A percentile compares a stretch with the other conserved stretches of the same genome.
These are phyloP conservation scores for Pterostichus niger DNA, from an alignment of 2,888 invertebrate genomes.

Conservation along the genomic window DNA sequence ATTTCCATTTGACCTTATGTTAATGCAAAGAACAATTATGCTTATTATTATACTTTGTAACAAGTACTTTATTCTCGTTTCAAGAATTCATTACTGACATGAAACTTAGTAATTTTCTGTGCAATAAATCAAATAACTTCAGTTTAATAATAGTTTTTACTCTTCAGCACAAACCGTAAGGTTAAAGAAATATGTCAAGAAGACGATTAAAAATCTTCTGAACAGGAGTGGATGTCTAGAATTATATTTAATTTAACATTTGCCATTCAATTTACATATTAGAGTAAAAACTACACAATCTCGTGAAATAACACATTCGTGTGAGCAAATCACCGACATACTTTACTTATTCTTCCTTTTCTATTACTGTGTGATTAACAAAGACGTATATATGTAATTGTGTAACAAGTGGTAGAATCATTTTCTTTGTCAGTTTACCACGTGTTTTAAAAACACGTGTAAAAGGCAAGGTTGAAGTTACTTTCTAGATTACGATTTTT, in stretches of 20 bases:
- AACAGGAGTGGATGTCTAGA: slow-evolving; percentile 13
- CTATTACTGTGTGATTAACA: not conserved
- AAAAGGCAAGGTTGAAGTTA: slow-evolving; percentile 27
- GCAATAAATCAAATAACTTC: slow-evolving; percentile 25
- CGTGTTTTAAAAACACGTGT: slow-evolving; percentile 27
- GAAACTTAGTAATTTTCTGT: slow-evolving; percentile 14
- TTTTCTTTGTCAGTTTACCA: not conserved
- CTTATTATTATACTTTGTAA: slow-evolving; percentile 10
- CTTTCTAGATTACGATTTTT: slow-evolving; percentile 55
- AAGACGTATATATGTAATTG: slow-evolving; percentile 12
- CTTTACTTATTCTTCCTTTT: slow-evolving; percentile 2
- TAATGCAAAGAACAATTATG: slow-evolving; percentile 10
- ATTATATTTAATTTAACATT: slow-evolving; percentile 56
- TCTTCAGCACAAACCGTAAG: slow-evolving; percentile 20
- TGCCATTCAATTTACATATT: slow-evolving; percentile 61
- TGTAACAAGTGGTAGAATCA: slow-evolving; percentile 15
- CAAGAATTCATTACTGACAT: slow-evolving; percentile 14
- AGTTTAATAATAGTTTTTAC: slow-evolving; percentile 34
- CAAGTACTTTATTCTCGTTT: not conserved
- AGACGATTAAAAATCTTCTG: slow-evolving; percentile 17
- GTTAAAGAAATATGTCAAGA: slow-evolving; percentile 38
- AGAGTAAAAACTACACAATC: slow-evolving; percentile 53
- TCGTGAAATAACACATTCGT: slow-evolving; percentile 63
- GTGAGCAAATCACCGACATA: slow-evolving; percentile 19
- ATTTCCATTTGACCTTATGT: not conserved